Base-by-base conservation (phyloP, 2,888 invertebrate species). In the Magallana nippona region DNA sequence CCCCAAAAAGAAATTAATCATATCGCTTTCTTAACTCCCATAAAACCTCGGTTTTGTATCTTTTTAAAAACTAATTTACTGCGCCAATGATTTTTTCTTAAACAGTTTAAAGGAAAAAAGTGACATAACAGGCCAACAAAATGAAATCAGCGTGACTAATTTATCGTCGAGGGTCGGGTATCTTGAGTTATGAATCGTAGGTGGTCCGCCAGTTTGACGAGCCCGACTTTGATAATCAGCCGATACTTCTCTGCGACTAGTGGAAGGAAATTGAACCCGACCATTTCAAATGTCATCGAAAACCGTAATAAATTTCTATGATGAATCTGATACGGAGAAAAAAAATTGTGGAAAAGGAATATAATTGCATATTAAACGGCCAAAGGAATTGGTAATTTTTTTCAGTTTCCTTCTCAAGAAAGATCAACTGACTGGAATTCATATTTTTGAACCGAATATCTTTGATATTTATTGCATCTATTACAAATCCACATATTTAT, bases 41-140 rank as follows among this genome's bases (percentile, higher is more conserved):
- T 63, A 63, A 63, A 63, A 22, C 22, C 27, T 63, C 22, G 27
- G 63, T 63, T 63, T 63, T 63, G 63, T 63, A 63, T 63, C 63
- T 63, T 63, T 63, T 63, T 63, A 63, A 63, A 63, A 63, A 63
- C 63, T 63, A 63, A 63, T 63, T 63, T 63, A 63, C 63, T 63
- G 63, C 63, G 63, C 22, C 63, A 63, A 63, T 63, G 63, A 10
- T 63, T 63, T 63, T 63, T 44, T 63, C 63, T 27, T 63, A 63
- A 63, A 63, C 22, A 63, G 63, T 63, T 63, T 63, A 63, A 63
- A 63, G 63, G 63, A 63, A 63, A 44, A 63, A 63, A 63, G 63
- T 63, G 63, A 63, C 63, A 63, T 63, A 63, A 63, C 22, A 63
- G 11, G 63, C 11, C 63, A 22, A 63, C 63, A 63, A 63, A 63